These are phyloP conservation scores for Dascillus cervinus DNA, from an alignment of 2,888 invertebrate genomes.

Conservation along the genomic window DNA sequence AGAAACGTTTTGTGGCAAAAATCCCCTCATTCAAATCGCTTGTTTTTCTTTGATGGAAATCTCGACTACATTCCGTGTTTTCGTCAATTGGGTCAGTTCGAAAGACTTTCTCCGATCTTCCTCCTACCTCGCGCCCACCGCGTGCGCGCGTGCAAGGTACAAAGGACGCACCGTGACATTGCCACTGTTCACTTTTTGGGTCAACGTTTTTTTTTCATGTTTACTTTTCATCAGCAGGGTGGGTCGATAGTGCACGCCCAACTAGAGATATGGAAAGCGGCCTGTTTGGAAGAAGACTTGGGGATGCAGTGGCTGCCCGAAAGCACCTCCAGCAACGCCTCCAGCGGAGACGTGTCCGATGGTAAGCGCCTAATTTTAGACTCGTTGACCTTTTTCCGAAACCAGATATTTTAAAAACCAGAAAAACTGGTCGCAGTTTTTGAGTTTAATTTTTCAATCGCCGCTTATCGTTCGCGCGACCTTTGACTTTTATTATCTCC, in stretches of 20 bases:
- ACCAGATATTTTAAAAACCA: background rate
- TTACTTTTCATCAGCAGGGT: conserved; percentile 58
- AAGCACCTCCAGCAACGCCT: conserved; percentile 39
- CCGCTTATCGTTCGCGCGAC: too few relatives aligned
- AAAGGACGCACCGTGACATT: conserved; percentile 23
- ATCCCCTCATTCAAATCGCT: too few relatives aligned
- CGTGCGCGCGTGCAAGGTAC: conserved; percentile 13
- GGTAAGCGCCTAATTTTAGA: conserved; percentile 44
- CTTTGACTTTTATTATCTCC: too few relatives aligned
- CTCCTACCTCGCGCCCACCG: conserved; percentile 4
- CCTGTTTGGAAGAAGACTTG: conserved; percentile 50
- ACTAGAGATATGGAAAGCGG: conserved; percentile 86
- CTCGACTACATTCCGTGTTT: conserved; percentile 17
- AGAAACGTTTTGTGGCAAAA: too few relatives aligned
- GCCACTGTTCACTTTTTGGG: conserved; percentile 12
- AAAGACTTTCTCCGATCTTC: conserved; percentile 20
- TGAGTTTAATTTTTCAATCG: too few relatives aligned
- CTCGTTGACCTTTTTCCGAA: background rate
- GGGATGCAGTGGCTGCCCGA: conserved; percentile 44
- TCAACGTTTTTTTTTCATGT: background rate
- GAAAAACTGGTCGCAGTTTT: background rate
- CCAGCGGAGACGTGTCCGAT: conserved; percentile 63
- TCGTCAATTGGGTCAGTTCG: conserved; percentile 20
- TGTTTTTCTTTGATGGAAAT: too few relatives aligned
- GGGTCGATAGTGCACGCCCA: conserved; percentile 81